Evolutionary conservation across 2,797 vertebrate species (phyloP).

Genomic region (Petrocephalus schoutedeni): DNA sequence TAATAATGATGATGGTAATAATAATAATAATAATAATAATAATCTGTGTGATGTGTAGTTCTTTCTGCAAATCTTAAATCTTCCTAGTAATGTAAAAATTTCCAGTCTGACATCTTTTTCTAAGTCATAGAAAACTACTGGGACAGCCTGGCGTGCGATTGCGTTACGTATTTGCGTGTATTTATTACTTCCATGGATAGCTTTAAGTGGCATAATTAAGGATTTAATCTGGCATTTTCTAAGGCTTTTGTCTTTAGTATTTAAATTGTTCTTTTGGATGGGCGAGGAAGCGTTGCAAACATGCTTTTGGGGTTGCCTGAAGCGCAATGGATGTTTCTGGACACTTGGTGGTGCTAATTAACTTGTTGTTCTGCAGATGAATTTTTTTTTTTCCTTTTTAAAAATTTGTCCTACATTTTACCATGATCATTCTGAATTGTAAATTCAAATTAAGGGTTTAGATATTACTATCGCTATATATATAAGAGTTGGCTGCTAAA

Average conservation of each 20-base stretch:
- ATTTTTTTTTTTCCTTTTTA: not conserved
- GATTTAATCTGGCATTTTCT: not conserved
- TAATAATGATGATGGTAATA: too few species aligned
- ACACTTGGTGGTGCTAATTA: not conserved
- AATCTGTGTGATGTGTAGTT: not conserved
- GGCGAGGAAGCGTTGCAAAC: not conserved
- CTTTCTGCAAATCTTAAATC: not conserved
- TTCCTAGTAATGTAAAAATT: not conserved
- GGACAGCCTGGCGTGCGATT: not conserved
- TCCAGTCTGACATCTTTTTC: not conserved
- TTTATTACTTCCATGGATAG: not conserved
- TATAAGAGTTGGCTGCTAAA: not conserved
- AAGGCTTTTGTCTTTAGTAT: not conserved
- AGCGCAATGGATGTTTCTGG: not conserved
- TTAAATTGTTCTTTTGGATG: not conserved
- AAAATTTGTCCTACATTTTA: not conserved
- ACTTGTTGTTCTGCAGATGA: not conserved
- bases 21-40: too few species aligned
- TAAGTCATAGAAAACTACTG: not conserved
- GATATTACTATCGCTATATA: not conserved
- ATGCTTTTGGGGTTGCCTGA: not conserved
- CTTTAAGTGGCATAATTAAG: not conserved
- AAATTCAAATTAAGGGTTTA: not conserved
- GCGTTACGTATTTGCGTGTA: not conserved
- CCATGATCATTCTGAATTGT: not conserved